A percentile compares a stretch with the other conserved stretches of the same genome.
Conservation (phyloP, 2,888 invertebrate species). For the Rutpela maculata region DNA sequence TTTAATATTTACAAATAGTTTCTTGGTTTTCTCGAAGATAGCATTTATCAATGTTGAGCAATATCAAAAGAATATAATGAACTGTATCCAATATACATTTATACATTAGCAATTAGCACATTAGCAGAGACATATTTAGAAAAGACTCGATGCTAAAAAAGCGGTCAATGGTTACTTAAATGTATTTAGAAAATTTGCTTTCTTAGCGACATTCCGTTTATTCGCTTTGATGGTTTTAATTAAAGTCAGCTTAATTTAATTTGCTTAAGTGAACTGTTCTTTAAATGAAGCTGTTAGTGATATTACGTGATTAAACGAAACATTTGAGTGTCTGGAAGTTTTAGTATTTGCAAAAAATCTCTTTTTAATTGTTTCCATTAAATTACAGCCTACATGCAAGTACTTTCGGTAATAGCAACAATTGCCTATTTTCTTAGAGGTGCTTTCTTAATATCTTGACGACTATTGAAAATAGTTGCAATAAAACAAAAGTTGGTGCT, state of each 20-base stretch:
- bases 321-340: neutral
- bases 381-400: neutral
- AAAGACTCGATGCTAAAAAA: too few species aligned
- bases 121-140: too few species aligned
- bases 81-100: too few species aligned
- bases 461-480: too few species aligned
- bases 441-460: too few species aligned
- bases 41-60: too few species aligned
- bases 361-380: neutral
- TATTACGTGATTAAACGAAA: constrained; percentile 25
- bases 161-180: neutral
- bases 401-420: neutral
- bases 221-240: constrained; percentile 8
- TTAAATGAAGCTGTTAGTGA: constrained; percentile 9
- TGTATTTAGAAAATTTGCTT: neutral
- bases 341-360: neutral
- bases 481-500: too few species aligned
- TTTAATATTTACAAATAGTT: too few species aligned
- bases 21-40: too few species aligned
- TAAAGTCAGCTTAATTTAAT: constrained; percentile 27
- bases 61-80: too few species aligned
- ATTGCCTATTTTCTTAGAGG: too few species aligned
- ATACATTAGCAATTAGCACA: too few species aligned
- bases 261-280: constrained; percentile 27
- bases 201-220: neutral